Evolutionary conservation across 2,888 invertebrate genomes (phyloP).

Genomic region (Incurvaria masculella): DNA sequence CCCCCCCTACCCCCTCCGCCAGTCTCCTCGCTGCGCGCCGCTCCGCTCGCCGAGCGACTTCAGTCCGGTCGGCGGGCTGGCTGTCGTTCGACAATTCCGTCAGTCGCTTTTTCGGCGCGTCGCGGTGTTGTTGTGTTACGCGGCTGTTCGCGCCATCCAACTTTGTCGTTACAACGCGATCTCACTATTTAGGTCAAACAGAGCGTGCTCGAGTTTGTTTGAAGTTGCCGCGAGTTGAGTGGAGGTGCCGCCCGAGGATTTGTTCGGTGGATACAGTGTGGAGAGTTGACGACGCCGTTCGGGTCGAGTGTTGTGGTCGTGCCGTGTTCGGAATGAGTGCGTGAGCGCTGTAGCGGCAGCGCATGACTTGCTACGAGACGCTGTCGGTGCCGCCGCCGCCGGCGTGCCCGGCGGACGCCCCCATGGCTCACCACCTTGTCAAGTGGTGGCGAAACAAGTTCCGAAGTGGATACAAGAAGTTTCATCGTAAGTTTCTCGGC

Average conservation of each 20-base stretch:
- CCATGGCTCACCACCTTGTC: slow-evolving; percentile 72
- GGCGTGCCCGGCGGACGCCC: slow-evolving; percentile 55
- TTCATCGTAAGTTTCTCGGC: slow-evolving; percentile 57
- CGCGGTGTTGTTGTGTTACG: neutral
- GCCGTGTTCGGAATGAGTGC: slow-evolving; percentile 36
- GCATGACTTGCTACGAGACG: slow-evolving; percentile 59
- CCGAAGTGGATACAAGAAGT: slow-evolving; percentile 71
- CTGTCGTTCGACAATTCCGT: too few species aligned
- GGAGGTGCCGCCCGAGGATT: too few species aligned
- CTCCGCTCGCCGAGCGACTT: too few species aligned
- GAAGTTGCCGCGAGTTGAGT: too few species aligned
- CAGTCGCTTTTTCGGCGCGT: neutral
- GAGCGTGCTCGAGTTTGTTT: neutral
- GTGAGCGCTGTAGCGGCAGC: slow-evolving; percentile 59
- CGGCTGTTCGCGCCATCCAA: neutral
- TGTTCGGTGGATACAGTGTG: neutral
- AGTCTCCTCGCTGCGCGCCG: too few species aligned
- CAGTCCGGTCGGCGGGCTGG: too few species aligned
- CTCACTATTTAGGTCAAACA: neutral
- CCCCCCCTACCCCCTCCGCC: too few species aligned
- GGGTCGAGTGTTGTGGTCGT: neutral
- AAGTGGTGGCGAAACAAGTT: slow-evolving; percentile 76
- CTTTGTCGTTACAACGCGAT: neutral
- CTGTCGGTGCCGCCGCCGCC: slow-evolving; percentile 37
- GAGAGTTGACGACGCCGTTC: neutral